Base-by-base conservation (phyloP, 1,140 invertebrate species). In the Dendrolimus kikuchii region DNA sequence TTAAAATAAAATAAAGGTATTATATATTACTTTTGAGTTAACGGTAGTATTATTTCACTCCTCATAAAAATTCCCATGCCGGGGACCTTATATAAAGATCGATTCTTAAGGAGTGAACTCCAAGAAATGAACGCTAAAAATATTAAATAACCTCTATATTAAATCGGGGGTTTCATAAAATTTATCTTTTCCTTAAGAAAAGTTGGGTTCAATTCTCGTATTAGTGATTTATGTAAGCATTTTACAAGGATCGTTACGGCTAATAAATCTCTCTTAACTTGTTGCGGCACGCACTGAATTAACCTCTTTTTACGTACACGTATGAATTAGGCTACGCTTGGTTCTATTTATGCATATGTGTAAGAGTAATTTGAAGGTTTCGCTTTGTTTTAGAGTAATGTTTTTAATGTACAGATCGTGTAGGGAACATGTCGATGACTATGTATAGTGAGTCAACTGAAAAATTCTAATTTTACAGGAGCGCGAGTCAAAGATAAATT, bases 211-310 rank as follows among this genome's bases (percentile, higher is more conserved):
- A 55, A 43, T 23, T 23, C 23, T 23, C 58, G 59, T 60, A 57
- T 63, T 60, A 49, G 59, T 70, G 64, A 70, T 70, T 70, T 70
- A 70, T 64, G 59, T 51, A 49, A 53, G 51, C 55, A 62, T 66
- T 66, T 70, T 64, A 64, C 67, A 59, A 53, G 60, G 59, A 61
- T 64, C 64, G 67, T 66, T 66, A 62, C 61, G 59, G 57, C 54
- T 59, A 64, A 66, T 70, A 70, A 70, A 70, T 70, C 67, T 68
- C 40, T 38, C 58, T 60, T 68, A 63, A 68, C 66, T 66, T 68
- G 66, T 68, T 68, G 66, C 62, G 62, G 65, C 41, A 50, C 48
- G 52, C 44, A 52, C 7, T 10, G 53, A 63, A 61, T 65, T 64
- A 60, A 49, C 53, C 43, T 49, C 45, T 51, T 46, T 43, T 55